A percentile compares a stretch with the other conserved stretches of the same genome.
phyloP scores from a whole-genome alignment of 2,888 invertebrate genomes.

The Tigriopus californicus region DNA sequence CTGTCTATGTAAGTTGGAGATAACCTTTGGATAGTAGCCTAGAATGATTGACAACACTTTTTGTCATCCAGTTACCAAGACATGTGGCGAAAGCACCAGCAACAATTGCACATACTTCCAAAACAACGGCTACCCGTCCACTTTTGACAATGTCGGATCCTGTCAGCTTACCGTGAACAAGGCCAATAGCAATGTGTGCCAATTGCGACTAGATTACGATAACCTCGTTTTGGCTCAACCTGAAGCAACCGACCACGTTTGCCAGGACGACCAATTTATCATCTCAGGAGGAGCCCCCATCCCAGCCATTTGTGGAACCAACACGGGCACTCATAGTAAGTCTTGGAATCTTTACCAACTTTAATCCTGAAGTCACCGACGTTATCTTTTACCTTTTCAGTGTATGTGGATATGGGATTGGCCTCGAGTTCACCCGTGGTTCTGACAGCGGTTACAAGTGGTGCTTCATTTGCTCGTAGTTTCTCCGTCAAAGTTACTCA shows the following conservation, averaged over 20 bases:
- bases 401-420: slow-evolving; percentile 62
- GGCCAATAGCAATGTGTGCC: slow-evolving; percentile 56
- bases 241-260: slow-evolving; percentile 52
- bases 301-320: slow-evolving; percentile 59
- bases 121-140: slow-evolving; percentile 56
- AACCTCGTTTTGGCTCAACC: slow-evolving; percentile 56
- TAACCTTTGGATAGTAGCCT: neutral
- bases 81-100: slow-evolving; percentile 53
- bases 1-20: slow-evolving; percentile 48
- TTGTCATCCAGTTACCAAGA: slow-evolving; percentile 43
- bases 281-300: slow-evolving; percentile 52
- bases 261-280: slow-evolving; percentile 65
- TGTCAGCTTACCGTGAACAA: slow-evolving; percentile 66
- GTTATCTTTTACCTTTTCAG: slow-evolving; percentile 31
- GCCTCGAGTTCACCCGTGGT: slow-evolving; percentile 56
- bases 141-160: slow-evolving; percentile 55
- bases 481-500: slow-evolving; percentile 66
- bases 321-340: slow-evolving; percentile 60
- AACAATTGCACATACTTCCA: slow-evolving; percentile 75
- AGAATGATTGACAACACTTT: too few relatives aligned
- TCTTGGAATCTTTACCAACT: too few relatives aligned
- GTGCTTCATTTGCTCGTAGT: slow-evolving; percentile 45
- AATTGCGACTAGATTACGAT: slow-evolving; percentile 60
- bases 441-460: slow-evolving; percentile 59
- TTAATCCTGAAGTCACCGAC: too few relatives aligned